Conservation (phyloP, 1,140 invertebrate genomes). For the Bombus pascuorum region DNA sequence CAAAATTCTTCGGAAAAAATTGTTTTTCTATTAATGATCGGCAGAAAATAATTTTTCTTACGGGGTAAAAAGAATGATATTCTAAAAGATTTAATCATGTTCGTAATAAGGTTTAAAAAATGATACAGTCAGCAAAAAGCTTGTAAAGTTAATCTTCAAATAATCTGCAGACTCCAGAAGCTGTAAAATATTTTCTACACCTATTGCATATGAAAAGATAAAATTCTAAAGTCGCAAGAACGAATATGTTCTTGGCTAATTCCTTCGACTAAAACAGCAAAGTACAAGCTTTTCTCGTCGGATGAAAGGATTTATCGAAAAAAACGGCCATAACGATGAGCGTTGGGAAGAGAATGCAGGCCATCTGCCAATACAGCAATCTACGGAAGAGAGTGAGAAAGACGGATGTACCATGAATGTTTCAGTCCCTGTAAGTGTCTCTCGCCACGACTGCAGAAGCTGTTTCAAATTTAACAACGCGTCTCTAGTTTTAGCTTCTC, state of each 20-base stretch:
- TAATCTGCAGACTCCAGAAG: background rate
- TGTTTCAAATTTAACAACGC: constrained; percentile 65
- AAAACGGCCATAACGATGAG: background rate
- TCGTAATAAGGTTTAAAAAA: background rate
- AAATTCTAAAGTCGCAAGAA: background rate
- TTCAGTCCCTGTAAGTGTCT: constrained; percentile 68
- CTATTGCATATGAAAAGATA: background rate
- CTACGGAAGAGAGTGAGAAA: background rate
- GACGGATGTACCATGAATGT: constrained; percentile 67
- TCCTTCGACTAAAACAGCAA: background rate
- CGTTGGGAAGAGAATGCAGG: constrained; percentile 9
- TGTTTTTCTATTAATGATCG: background rate
- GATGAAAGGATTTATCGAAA: background rate
- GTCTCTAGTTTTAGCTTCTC: background rate
- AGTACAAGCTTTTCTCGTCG: background rate
- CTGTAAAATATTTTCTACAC: background rate
- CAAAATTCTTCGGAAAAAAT: background rate
- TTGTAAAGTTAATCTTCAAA: background rate
- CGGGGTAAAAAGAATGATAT: fast-evolving
- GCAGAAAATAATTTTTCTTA: background rate
- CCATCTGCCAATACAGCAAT: constrained; percentile 22
- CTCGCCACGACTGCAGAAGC: constrained; percentile 34
- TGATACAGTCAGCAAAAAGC: background rate
- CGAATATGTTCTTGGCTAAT: background rate
- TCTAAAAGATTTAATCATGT: background rate